Evolutionary conservation across 2,888 invertebrate genomes (phyloP).

Genomic region (Tenthredo scrophulariae): DNA sequence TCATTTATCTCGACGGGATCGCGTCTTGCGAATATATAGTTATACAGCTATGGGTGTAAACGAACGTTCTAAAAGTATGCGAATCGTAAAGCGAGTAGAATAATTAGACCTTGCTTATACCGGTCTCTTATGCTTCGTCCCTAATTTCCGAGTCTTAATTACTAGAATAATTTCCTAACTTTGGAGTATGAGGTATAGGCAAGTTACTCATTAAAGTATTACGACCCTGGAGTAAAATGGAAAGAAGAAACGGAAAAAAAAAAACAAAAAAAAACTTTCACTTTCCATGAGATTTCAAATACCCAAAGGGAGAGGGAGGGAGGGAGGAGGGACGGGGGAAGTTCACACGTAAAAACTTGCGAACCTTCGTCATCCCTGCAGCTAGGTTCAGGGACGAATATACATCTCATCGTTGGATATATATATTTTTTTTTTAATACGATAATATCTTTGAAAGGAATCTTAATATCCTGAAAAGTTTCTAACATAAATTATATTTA

Average conservation of each 20-base stretch:
- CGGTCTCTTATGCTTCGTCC: background rate
- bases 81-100: background rate
- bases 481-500: background rate
- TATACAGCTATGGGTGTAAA: background rate
- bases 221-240: constrained; percentile 52
- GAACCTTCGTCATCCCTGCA: background rate
- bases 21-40: background rate
- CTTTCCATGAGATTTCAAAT: background rate
- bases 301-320: background rate
- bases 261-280: constrained; percentile 55
- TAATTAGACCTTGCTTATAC: background rate
- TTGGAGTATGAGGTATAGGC: constrained; percentile 21
- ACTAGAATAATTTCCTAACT: constrained; percentile 21
- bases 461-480: background rate
- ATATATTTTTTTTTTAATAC: background rate
- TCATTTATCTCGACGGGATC: background rate
- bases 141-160: constrained; percentile 25
- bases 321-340: background rate
- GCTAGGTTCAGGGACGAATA: background rate
- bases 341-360: background rate
- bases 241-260: constrained; percentile 54
- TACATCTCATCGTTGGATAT: background rate
- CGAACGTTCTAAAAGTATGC: background rate
- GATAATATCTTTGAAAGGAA: background rate
- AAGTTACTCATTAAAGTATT: constrained; percentile 50